Percentiles rank a stretch among this genome's conserved stretches.
These are phyloP conservation scores for Linyphia triangularis DNA, from an alignment of 2,888 invertebrate genomes.

Conservation along the genomic window DNA sequence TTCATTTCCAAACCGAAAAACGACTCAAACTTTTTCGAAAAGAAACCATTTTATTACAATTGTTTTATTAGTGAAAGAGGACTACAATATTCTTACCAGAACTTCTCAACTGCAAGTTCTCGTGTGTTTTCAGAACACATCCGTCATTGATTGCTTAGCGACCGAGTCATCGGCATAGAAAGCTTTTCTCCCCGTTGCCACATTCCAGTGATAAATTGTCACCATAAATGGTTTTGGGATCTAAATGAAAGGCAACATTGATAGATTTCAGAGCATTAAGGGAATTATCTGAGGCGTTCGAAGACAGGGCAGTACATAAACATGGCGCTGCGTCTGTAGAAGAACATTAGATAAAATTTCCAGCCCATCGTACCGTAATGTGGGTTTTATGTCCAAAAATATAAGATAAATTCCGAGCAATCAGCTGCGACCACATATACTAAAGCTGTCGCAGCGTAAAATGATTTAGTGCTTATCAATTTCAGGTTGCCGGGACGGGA, in stretches of 20 bases:
- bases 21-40: too few species aligned
- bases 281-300: not conserved
- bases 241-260: constrained; percentile 3
- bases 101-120: too few species aligned
- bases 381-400: not conserved
- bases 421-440: not conserved
- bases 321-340: not conserved
- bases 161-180: not conserved
- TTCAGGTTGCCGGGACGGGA: not conserved
- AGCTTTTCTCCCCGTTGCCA: not conserved
- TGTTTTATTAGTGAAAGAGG: too few species aligned
- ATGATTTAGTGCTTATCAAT: not conserved
- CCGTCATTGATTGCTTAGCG: too few species aligned
- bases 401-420: not conserved
- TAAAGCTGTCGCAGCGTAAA: not conserved
- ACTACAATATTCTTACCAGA: too few species aligned
- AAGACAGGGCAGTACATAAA: not conserved
- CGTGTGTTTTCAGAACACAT: too few species aligned
- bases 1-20: too few species aligned
- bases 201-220: not conserved
- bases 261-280: not conserved
- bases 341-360: not conserved
- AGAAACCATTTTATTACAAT: too few species aligned
- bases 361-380: not conserved
- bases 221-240: not conserved